Conservation (phyloP, 2,888 invertebrate species). For the Apoda limacodes region DNA sequence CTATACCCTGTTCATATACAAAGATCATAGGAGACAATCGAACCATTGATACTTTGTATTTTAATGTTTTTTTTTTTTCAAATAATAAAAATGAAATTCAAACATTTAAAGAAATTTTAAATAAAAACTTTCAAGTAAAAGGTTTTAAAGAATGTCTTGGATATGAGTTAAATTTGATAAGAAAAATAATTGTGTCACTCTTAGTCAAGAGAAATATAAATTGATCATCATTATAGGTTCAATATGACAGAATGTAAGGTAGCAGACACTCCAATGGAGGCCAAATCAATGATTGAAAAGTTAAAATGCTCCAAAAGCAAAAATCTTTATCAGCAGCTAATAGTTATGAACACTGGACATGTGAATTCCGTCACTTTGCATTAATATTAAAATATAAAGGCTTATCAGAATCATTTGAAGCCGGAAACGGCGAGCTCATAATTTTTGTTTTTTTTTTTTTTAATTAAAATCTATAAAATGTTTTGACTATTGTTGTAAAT, state of each 20-base stretch:
- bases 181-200: conserved; percentile 3
- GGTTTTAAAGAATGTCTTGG: conserved; percentile 10
- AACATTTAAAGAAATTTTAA: conserved; percentile 6
- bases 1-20: conserved; percentile 23
- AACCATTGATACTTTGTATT: conserved; percentile 17
- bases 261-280: too few relatives aligned
- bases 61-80: conserved; percentile 21
- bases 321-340: too few relatives aligned
- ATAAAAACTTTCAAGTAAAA: conserved; percentile 9
- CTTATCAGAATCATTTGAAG: too few relatives aligned
- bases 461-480: too few relatives aligned
- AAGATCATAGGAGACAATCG: conserved; percentile 14
- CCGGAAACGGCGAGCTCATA: too few relatives aligned
- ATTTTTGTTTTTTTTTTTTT: too few relatives aligned
- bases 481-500: too few relatives aligned
- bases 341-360: too few relatives aligned
- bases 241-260: conserved; percentile 9
- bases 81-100: conserved; percentile 2
- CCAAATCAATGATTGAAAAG: too few relatives aligned
- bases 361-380: too few relatives aligned
- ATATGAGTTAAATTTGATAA: conserved; percentile 7
- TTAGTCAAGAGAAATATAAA: conserved; percentile 10
- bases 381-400: too few relatives aligned
- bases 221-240: conserved; percentile 8
- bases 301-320: too few relatives aligned